Evolutionary conservation across 2,888 invertebrate species (phyloP).

Genomic region (Reticulitermes lucifugus): DNA sequence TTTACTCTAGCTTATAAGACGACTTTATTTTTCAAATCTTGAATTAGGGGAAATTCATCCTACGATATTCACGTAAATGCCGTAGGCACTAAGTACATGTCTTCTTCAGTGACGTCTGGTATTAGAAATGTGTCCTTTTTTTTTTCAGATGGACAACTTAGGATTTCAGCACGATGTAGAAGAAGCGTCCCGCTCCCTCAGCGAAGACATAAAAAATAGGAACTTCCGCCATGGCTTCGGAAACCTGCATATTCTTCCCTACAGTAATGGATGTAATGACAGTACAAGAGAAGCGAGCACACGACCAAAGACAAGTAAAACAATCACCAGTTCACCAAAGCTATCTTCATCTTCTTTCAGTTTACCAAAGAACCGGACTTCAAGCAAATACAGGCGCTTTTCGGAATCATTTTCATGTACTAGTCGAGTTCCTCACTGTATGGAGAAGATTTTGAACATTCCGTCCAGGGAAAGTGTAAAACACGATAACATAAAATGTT

Average conservation of each 20-base stretch:
- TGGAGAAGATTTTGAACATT: not conserved
- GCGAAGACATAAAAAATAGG: constrained; percentile 13
- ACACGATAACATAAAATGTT: constrained; percentile 1
- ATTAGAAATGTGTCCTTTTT: not conserved
- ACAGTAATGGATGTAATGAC: not conserved
- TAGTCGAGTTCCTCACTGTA: constrained; percentile 3
- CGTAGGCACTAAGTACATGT: too few species aligned
- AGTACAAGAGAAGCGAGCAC: not conserved
- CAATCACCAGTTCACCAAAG: not conserved
- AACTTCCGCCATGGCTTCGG: not conserved
- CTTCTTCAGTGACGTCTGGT: too few species aligned
- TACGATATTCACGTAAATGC: too few species aligned
- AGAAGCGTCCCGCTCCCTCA: not conserved
- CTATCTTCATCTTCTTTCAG: constrained; percentile 24
- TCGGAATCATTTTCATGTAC: constrained; percentile 27
- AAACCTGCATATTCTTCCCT: not conserved
- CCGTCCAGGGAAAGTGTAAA: constrained; percentile 10
- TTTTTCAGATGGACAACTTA: constrained; percentile 35
- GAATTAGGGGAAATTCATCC: too few species aligned
- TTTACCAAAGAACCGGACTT: constrained; percentile 31
- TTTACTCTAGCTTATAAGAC: too few species aligned
- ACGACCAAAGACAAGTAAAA: not conserved
- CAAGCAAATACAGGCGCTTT: constrained; percentile 27
- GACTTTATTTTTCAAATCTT: too few species aligned
- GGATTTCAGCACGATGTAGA: constrained; percentile 30